These are phyloP conservation scores for Hucho hucho DNA, from an alignment of 2,113 vertebrate genomes.

Conservation along the genomic window DNA sequence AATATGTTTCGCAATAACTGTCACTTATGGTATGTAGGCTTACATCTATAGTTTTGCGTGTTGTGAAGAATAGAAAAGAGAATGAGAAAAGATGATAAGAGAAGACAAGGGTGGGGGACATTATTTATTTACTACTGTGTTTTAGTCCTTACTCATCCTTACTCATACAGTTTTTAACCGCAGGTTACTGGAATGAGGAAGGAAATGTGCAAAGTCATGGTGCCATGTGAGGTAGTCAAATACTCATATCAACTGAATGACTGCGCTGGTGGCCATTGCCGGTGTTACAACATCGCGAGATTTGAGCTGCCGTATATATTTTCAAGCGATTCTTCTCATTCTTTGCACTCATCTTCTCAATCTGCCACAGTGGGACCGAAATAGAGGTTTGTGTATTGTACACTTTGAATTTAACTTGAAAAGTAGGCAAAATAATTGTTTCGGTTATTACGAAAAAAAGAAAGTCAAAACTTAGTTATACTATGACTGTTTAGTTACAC, in stretches of 20 bases:
- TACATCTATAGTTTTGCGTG: neutral
- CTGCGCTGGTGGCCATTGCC: constrained; percentile 12
- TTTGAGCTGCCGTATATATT: constrained; percentile 51
- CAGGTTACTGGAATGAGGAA: neutral
- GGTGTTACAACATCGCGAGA: constrained; percentile 64
- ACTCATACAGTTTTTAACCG: neutral
- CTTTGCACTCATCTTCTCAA: neutral
- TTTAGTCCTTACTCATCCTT: neutral
- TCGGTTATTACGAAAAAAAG: neutral
- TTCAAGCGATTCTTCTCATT: neutral
- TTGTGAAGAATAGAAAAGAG: neutral
- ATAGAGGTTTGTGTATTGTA: constrained; percentile 40
- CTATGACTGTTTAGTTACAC: neutral
- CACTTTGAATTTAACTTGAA: neutral
- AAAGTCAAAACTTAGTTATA: neutral
- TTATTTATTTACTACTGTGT: neutral
- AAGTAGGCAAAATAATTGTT: neutral
- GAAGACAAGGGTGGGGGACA: no score
- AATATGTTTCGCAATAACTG: neutral
- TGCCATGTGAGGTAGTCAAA: constrained; percentile 17
- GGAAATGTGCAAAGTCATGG: constrained; percentile 74
- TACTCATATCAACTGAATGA: no score
- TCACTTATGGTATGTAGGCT: neutral
- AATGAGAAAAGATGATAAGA: no score
- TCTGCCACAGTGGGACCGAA: neutral